Base-by-base conservation (phyloP, 2,113 vertebrate species). In the Pungitius pungitius region DNA sequence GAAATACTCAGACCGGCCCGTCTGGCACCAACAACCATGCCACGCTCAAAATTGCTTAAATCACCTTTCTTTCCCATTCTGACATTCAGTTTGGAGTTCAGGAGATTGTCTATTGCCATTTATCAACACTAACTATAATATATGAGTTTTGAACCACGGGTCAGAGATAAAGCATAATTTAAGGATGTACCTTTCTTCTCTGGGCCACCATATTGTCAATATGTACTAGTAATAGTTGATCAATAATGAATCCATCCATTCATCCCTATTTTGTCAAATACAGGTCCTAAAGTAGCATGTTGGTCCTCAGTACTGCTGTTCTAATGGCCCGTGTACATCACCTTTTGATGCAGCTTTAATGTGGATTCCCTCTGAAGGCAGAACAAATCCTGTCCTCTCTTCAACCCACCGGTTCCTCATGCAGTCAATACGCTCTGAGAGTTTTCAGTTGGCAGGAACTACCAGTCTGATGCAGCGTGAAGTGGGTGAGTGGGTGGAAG, bases 401-500 rank as follows among this genome's bases (percentile, higher is more conserved):
- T 8, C 18, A 66, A 45, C 37, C 15, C 62, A 22, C 37, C 26
- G 12, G 43, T 22, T 65, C 26, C 62, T 72, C 26, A 4, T 33
- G 49, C 70, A 49, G 30, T 40, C 43, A 1, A 18, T 39, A n/a
- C 22, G 57, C 69, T n/a, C 8, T 30, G 51, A 54, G 64, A 58
- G 60, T 54, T 81, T 75, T 35, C 57, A 22, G 64, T 30, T 59
- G 52, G 66, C 78, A 52, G 54, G 80, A 82, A 78, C 9, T 13
- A 56, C 80, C 70, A n/a, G 62, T 74, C 40, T 49, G 74, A 80
- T 83, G 64, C 47, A 27, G 42, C 60, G n/a, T 40, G 9, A 49
- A 22, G 62, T 47, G 60, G 49, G 35, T 45, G 85, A 64, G 73
- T 66, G 66, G 35, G 71, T 30, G 74, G 59, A 14, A 20, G 85